Conservation (phyloP, 2,888 invertebrate genomes). For the Hoplodrina ambigua region DNA sequence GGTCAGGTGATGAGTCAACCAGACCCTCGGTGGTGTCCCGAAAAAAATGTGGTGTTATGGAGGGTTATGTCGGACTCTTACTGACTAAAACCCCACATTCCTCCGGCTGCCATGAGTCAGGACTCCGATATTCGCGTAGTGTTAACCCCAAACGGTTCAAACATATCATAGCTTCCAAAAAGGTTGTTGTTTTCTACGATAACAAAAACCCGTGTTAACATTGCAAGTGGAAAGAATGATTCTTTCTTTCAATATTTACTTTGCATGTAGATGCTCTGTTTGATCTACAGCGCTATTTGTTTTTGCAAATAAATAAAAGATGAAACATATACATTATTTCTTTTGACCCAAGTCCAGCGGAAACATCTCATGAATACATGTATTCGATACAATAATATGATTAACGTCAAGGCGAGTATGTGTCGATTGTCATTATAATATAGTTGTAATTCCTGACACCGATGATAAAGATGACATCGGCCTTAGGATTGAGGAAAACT, state of each 20-base stretch:
- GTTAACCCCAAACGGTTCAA: too few species aligned
- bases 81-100: too few species aligned
- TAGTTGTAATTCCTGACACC: slow-evolving; percentile 61
- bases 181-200: too few species aligned
- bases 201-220: too few species aligned
- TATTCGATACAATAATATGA: slow-evolving; percentile 21
- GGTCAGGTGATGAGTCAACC: too few species aligned
- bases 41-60: too few species aligned
- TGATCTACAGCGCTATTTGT: neutral
- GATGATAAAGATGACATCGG: slow-evolving; percentile 41
- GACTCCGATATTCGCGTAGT: too few species aligned
- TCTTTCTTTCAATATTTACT: neutral
- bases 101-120: too few species aligned
- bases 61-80: too few species aligned
- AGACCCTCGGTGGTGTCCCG: too few species aligned
- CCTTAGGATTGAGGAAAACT: slow-evolving; percentile 59
- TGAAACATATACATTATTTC: slow-evolving; percentile 1
- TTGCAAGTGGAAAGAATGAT: neutral
- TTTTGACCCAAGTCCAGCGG: slow-evolving; percentile 8
- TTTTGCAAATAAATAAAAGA: slow-evolving; percentile 17
- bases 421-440: slow-evolving; percentile 32
- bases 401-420: slow-evolving; percentile 49
- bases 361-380: slow-evolving; percentile 1
- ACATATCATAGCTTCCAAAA: too few species aligned
- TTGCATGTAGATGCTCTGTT: neutral